Base-by-base conservation (phyloP, 2,888 invertebrate species). In the Flexamia atlantica region DNA sequence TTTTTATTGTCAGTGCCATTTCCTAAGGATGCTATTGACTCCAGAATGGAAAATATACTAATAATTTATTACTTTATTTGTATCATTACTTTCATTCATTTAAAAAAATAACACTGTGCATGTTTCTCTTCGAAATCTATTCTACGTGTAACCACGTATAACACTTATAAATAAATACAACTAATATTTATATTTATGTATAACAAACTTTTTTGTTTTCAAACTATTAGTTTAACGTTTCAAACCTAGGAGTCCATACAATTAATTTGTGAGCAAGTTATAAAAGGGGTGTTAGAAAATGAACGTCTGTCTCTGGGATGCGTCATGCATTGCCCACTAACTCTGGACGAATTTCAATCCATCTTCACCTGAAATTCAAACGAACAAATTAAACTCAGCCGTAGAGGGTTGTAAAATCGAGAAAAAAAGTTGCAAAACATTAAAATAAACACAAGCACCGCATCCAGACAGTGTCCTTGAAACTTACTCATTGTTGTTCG, bases 101-200 rank as follows among this genome's bases (percentile, higher is more conserved):
- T 36, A 23, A 5, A 46, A 76, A 46, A 46, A 17, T 40, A 25
- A 50, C 28, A 57, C 57, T 79, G 79, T 79, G 79, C 79, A 79
- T 57, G 57, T 57, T 57, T 32, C 36, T 36, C 5, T 2, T 17
- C 3, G 20, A 30, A 53, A 20, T 79, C 79, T 79, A 79, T n/a
- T 4, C 79, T 79, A 79, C 30, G 79, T 79, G 79, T 76, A 76
- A 32, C 57, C 79, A 79, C 79, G 57, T 57, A 79, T 57, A 32
- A 79, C 79, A 79, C 57, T 79, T 57, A 76, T 76, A 79, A 79
- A 79, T 53, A 17, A 53, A 79, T 53, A 53, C 53, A 79, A 79
- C 32, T 79, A 79, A 79, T 79, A 79, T 57, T 57, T 57, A 68
- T 72, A 79, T 36, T n/a, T 57, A 57, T 57, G n/a, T 57, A 57